These are phyloP conservation scores for Eonycteris spelaea DNA, from an alignment of 2,113 vertebrate genomes.

Conservation along the genomic window DNA sequence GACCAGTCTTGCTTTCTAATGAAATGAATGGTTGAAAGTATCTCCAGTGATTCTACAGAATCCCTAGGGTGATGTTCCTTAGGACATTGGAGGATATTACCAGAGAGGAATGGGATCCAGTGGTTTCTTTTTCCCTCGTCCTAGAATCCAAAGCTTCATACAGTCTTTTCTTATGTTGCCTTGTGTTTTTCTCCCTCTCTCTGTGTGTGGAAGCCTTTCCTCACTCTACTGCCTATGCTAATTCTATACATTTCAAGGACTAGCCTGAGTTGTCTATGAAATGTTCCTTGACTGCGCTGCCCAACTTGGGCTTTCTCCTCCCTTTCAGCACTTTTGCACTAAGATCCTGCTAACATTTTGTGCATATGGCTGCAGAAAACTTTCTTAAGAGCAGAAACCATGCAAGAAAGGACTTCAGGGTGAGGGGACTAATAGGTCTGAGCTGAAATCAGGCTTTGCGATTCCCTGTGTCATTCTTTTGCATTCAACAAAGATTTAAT, in stretches of 20 bases:
- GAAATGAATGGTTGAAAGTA: background rate
- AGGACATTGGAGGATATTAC: background rate
- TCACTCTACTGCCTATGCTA: background rate
- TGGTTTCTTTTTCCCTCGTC: background rate
- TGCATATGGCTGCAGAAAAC: background rate
- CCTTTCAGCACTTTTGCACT: background rate
- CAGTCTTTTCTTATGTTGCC: background rate
- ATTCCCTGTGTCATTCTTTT: background rate
- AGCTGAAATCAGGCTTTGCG: background rate
- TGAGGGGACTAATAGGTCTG: background rate
- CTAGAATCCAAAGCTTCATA: background rate
- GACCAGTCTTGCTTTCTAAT: background rate
- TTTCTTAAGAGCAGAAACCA: background rate
- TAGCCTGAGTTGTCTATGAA: background rate
- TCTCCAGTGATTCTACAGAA: background rate
- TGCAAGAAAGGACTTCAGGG: background rate
- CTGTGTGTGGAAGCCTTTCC: background rate
- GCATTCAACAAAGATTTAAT: background rate
- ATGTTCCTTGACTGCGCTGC: background rate
- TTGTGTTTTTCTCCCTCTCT: background rate
- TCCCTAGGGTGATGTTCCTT: background rate
- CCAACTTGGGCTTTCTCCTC: background rate
- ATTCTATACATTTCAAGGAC: background rate
- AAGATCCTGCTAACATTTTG: background rate
- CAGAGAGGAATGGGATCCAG: background rate